Percentiles rank a stretch among this genome's conserved stretches.
Conservation (phyloP, 1,140 invertebrate genomes). For the Stenopsyche tienmushanensis region DNA sequence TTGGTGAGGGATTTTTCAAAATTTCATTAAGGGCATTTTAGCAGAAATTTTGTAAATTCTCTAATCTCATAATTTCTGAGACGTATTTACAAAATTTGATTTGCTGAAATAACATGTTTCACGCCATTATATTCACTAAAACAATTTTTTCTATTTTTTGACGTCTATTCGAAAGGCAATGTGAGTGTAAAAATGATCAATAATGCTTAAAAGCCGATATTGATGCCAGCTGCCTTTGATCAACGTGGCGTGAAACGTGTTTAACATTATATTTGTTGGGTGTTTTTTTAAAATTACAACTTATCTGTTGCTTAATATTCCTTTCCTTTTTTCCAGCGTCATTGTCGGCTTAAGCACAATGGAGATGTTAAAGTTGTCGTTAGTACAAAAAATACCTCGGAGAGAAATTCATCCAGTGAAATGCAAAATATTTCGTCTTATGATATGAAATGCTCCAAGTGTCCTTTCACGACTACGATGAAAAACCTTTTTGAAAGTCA, state of each 20-base stretch:
- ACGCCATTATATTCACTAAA: too few relatives aligned
- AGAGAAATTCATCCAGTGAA: conserved; percentile 26
- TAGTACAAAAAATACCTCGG: conserved; percentile 45
- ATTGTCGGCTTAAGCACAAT: conserved; percentile 71
- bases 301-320: background rate
- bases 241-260: background rate
- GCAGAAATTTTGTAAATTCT: too few relatives aligned
- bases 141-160: too few relatives aligned
- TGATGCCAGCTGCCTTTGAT: background rate
- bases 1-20: too few relatives aligned
- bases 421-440: conserved; percentile 42
- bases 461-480: conserved; percentile 71
- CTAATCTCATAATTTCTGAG: too few relatives aligned
- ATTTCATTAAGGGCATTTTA: too few relatives aligned
- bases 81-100: too few relatives aligned
- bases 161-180: too few relatives aligned
- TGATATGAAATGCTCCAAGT: conserved; percentile 65
- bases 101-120: too few relatives aligned
- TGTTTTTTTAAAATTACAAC: too few relatives aligned
- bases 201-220: too few relatives aligned
- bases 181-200: too few relatives aligned
- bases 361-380: conserved; percentile 67
- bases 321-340: conserved; percentile 59
- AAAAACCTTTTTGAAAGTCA: conserved; percentile 67
- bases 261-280: background rate